Percentiles rank a stretch among this genome's conserved stretches.
Evolutionary conservation across 2,888 invertebrate genomes (phyloP).

Genomic region (Lutraria lutraria): DNA sequence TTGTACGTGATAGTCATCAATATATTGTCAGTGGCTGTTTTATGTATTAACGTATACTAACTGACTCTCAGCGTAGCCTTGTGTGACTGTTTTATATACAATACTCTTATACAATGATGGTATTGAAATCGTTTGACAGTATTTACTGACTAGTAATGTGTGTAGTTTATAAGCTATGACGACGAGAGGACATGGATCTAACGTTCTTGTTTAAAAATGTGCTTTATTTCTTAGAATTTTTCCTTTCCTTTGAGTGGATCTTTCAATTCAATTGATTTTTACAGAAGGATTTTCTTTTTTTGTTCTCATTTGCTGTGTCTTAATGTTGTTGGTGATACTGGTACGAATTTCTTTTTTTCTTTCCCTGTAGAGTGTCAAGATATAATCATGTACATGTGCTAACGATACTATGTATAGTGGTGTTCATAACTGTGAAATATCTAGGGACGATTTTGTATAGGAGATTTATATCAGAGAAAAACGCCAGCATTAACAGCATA

Average conservation of each 20-base stretch:
- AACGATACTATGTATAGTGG: background rate
- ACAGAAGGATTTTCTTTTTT: background rate
- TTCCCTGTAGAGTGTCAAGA: background rate
- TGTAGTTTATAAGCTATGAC: background rate
- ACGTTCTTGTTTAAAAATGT: background rate
- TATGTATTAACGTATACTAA: background rate
- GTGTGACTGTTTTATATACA: background rate
- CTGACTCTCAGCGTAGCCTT: background rate
- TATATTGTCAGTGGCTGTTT: background rate
- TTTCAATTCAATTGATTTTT: background rate
- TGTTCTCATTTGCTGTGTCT: background rate
- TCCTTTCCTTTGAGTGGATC: no score
- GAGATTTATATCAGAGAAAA: background rate
- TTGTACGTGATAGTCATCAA: background rate
- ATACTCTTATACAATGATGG: background rate
- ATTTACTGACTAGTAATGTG: background rate
- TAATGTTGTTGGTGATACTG: constrained; percentile 8
- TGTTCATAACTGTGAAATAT: background rate
- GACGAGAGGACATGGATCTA: background rate
- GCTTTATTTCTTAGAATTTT: background rate
- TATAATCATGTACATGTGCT: background rate
- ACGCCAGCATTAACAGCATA: no score
- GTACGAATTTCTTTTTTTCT: background rate
- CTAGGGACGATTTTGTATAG: background rate
- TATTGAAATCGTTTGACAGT: background rate